Percentiles rank a stretch among this genome's conserved stretches.
These are phyloP conservation scores for Yponomeuta evonymella DNA, from an alignment of 2,888 invertebrate species.

Conservation along the genomic window DNA sequence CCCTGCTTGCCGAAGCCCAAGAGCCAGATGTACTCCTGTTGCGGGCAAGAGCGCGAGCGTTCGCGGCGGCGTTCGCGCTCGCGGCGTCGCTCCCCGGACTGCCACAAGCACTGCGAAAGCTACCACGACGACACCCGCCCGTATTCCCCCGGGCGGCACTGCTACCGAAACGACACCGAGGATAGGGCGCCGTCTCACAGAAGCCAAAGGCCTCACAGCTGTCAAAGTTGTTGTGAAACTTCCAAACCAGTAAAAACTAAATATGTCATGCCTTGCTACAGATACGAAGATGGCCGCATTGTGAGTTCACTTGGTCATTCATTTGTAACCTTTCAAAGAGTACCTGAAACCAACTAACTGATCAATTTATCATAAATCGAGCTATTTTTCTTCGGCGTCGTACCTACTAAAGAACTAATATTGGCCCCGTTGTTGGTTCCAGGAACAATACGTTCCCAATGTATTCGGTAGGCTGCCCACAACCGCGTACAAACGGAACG, in stretches of 20 bases:
- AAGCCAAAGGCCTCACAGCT: background rate
- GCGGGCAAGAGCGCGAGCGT: background rate
- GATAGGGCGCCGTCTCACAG: background rate
- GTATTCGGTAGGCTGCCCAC: slow-evolving; percentile 57
- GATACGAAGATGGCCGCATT: slow-evolving; percentile 67
- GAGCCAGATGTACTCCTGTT: background rate
- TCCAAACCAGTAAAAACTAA: slow-evolving; percentile 52
- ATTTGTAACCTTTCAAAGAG: background rate
- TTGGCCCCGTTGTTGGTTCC: slow-evolving; percentile 45
- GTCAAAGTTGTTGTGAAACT: slow-evolving; percentile 3
- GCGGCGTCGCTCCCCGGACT: background rate
- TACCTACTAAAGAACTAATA: slow-evolving; percentile 30
- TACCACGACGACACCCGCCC: background rate
- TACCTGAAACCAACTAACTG: slow-evolving; percentile 33
- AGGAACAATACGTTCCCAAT: slow-evolving; percentile 68
- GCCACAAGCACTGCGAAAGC: background rate
- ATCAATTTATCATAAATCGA: background rate
- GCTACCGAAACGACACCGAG: background rate
- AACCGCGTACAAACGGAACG: slow-evolving; percentile 57
- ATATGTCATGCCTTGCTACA: slow-evolving; percentile 66
- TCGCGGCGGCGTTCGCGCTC: background rate
- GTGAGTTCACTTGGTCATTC: slow-evolving; percentile 42
- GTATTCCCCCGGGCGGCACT: background rate
- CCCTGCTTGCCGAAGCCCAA: background rate
- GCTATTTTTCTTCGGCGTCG: background rate